Base-by-base conservation (phyloP, 2,113 vertebrate species). In the Trochalopteron elliotii region DNA sequence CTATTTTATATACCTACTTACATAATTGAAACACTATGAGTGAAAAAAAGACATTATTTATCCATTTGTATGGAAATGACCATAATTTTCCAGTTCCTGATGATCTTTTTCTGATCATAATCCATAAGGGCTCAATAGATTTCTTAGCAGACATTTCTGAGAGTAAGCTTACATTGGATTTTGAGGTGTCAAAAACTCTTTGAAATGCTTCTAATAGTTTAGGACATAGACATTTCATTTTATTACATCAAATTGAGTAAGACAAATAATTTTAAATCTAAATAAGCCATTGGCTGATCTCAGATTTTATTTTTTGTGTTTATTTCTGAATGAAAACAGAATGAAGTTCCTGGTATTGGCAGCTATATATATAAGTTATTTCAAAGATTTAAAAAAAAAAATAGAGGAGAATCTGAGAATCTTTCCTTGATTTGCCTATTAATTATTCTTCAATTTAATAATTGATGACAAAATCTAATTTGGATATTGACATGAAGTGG, bases 401-500 rank as follows among this genome's bases (percentile, higher is more conserved):
- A 94, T 57, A 47, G 33, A 68, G 35, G 17, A 68, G 5, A 64
- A 76, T 30, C 12, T 68, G 52, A 56, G 9, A 39, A 9, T 23
- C 2, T 52, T 76, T 82, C 47, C 39, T 86, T 96, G 25, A 42
- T 92, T 92, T 95, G 37, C 64, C 77, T 92, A 74, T 80, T 84
- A 83, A 82, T 87, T 79, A 35, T 78, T 94, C 84, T 93, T 93
- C 47, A 28, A 28, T 82, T 92, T 83, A 72, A 60, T 81, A 15
- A 81, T 92, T 94, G 47, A 35, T 89, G 69, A 69, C 53, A 95
- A 90, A 97, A 86, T 68, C 45, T 31, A 72, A 10, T 86, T 95
- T 97, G 70, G 69, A 37, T 94, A 67, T 77, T 89, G 33, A 52
- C 12, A 15, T 90, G 64, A 95, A 93, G 94, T 57, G 82, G n/a